Conservation (phyloP, 2,888 invertebrate species). For the Lucinisca nassula region DNA sequence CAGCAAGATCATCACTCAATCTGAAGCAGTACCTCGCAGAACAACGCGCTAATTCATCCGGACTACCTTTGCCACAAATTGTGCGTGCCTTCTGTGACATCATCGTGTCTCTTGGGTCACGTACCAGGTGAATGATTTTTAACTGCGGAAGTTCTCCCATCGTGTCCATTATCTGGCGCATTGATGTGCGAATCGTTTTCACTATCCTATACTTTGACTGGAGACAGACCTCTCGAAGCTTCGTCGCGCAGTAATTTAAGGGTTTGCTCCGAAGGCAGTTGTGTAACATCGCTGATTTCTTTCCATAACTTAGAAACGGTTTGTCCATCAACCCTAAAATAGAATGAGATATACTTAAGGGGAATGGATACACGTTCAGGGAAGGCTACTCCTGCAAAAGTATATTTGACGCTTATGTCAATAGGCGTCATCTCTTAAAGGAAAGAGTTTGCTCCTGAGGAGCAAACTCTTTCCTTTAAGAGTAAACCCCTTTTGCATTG, state of each 20-base stretch:
- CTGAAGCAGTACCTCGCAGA: background rate
- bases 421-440: too few species aligned
- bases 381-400: too few species aligned
- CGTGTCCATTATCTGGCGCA: background rate
- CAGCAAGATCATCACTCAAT: background rate
- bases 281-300: background rate
- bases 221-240: background rate
- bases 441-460: too few species aligned
- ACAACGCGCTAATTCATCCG: background rate
- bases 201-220: background rate
- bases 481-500: too few species aligned
- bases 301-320: background rate
- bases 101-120: slow-evolving; percentile 1
- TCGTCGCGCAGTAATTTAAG: background rate
- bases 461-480: too few species aligned
- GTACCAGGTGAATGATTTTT: background rate
- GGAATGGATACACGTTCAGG: too few species aligned
- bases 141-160: background rate
- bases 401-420: too few species aligned
- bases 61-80: background rate
- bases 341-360: too few species aligned
- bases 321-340: background rate
- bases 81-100: background rate
- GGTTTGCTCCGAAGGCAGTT: background rate
- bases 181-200: background rate